These are phyloP conservation scores for Priocnemis perturbator DNA, from an alignment of 2,888 invertebrate species.

Conservation along the genomic window DNA sequence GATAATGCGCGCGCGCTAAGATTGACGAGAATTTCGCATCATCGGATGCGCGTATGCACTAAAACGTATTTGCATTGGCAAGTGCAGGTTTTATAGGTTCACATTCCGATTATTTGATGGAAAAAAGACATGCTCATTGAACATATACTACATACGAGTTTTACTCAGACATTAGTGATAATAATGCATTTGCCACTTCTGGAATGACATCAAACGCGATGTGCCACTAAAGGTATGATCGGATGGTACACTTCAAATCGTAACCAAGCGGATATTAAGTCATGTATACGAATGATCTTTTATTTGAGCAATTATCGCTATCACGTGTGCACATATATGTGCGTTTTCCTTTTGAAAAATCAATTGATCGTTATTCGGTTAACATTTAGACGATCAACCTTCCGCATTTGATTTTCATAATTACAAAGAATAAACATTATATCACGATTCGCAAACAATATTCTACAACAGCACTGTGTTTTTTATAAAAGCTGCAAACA, in stretches of 20 bases:
- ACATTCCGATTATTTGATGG: constrained; percentile 26
- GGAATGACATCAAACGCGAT: too few relatives aligned
- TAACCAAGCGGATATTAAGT: background rate
- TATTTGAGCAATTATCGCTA: constrained; percentile 21
- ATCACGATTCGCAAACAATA: background rate
- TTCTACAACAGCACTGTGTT: background rate
- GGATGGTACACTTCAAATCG: too few relatives aligned
- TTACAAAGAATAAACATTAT: constrained; percentile 7
- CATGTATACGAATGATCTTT: constrained; percentile 10
- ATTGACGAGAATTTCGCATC: constrained; percentile 9
- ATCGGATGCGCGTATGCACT: constrained; percentile 13
- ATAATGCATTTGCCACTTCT: too few relatives aligned
- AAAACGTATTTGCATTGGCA: constrained; percentile 13
- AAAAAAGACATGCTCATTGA: constrained; percentile 21
- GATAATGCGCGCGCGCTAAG: constrained; percentile 34
- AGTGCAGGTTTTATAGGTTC: constrained; percentile 11
- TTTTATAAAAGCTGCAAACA: too few relatives aligned
- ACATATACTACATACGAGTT: constrained; percentile 6
- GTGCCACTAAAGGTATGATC: too few relatives aligned
- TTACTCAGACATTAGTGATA: constrained; percentile 11
- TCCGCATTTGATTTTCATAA: constrained; percentile 13
- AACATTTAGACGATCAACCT: constrained; percentile 16
- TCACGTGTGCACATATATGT: constrained; percentile 5
- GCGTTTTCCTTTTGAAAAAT: too few relatives aligned
- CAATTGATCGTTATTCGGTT: background rate